These are phyloP conservation scores for Myrmecophaga tridactyla DNA, from an alignment of 2,113 vertebrate species.

Conservation along the genomic window DNA sequence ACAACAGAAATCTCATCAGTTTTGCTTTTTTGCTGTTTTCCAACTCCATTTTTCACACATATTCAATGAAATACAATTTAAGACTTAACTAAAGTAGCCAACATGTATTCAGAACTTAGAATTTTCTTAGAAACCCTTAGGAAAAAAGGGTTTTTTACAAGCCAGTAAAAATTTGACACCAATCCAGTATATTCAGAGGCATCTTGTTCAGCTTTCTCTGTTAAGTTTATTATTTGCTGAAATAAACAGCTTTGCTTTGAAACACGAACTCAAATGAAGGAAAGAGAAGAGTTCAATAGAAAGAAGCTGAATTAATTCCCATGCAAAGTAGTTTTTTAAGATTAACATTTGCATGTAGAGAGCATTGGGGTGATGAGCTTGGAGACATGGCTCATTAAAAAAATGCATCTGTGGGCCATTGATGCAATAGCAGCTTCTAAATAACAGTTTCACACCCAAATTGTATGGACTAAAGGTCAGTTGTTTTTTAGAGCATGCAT, in stretches of 20 bases:
- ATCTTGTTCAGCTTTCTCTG: not conserved
- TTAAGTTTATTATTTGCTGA: not conserved
- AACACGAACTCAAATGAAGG: not conserved
- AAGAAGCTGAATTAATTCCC: constrained; percentile 47
- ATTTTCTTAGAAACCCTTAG: constrained; percentile 22
- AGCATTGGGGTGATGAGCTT: not conserved
- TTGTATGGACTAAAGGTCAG: not conserved
- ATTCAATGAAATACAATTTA: constrained; percentile 72
- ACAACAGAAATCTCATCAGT: constrained; percentile 75
- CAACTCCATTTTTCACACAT: constrained; percentile 57
- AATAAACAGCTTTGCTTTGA: not conserved
- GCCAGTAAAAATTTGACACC: not conserved
- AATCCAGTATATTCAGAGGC: not conserved
- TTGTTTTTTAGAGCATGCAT: not conserved
- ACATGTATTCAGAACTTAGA: constrained; percentile 39
- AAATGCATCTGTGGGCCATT: not conserved
- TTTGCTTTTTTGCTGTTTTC: constrained; percentile 68
- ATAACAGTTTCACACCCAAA: not conserved
- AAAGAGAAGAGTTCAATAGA: constrained; percentile 34
- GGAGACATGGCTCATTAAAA: not conserved
- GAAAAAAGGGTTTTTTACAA: not conserved
- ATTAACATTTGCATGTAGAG: constrained; percentile 55
- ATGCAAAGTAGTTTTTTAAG: not conserved
- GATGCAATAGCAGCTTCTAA: constrained; percentile 37
- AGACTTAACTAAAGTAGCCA: constrained; percentile 42